These are phyloP conservation scores for Drosophila teissieri DNA, from an alignment of 1,140 invertebrate species.

Conservation along the genomic window DNA sequence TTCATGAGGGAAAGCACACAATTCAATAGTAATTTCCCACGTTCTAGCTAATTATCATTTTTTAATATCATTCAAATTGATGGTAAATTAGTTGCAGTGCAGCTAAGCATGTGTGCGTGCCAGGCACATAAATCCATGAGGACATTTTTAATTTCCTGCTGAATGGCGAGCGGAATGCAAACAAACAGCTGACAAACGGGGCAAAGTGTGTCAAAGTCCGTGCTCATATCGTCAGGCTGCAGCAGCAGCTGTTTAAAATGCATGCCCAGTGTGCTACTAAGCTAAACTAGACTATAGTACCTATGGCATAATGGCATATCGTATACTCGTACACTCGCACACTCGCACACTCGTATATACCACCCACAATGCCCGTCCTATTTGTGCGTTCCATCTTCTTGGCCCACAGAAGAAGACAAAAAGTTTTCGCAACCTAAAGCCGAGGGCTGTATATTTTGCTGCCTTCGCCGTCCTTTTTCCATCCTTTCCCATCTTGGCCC, in stretches of 20 bases:
- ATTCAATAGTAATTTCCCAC: too few species aligned
- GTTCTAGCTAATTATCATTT: too few species aligned
- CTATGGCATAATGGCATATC: too few species aligned
- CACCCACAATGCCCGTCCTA: neutral
- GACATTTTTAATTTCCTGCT: slow-evolving; percentile 65
- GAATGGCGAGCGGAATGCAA: slow-evolving; percentile 41
- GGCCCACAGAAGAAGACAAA: slow-evolving; percentile 22
- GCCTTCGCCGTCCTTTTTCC: slow-evolving; percentile 3
- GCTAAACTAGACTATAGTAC: too few species aligned
- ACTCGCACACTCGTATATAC: too few species aligned
- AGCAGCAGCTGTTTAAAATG: slow-evolving; percentile 37
- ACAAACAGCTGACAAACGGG: slow-evolving; percentile 36
- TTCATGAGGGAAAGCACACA: too few species aligned
- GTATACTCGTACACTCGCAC: too few species aligned
- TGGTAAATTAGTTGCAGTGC: too few species aligned
- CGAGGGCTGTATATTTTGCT: slow-evolving; percentile 48
- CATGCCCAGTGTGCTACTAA: neutral
- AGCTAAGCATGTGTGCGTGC: slow-evolving; percentile 4
- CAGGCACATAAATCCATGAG: slow-evolving; percentile 46
- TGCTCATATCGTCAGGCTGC: slow-evolving; percentile 11
- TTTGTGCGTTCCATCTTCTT: neutral
- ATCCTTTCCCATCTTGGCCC: slow-evolving; percentile 19
- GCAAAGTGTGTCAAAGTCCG: slow-evolving; percentile 53
- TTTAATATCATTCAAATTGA: too few species aligned
- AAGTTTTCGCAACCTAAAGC: slow-evolving; percentile 53